phyloP scores from a whole-genome alignment of 2,797 vertebrate genomes.

The Syngnathus acus region DNA sequence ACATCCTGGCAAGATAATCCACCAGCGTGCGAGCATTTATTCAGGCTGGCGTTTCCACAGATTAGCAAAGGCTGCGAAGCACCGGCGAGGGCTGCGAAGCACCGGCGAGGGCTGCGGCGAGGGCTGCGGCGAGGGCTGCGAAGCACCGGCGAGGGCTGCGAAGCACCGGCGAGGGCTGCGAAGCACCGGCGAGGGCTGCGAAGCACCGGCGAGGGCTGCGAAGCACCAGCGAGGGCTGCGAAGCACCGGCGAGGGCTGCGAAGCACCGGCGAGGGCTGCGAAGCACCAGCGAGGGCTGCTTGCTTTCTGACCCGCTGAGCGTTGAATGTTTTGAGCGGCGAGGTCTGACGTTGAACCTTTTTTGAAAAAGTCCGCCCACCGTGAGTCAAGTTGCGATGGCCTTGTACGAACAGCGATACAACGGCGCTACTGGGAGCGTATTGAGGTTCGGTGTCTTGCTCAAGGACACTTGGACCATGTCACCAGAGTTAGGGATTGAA shows the following conservation, averaged over 20 bases:
- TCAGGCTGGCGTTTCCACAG: constrained; percentile 68
- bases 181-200: constrained; percentile 47
- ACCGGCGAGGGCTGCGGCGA: too few species aligned
- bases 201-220: constrained; percentile 47
- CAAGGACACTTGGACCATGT: too few species aligned
- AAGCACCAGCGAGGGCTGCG: constrained; percentile 47
- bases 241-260: constrained; percentile 47
- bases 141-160: constrained; percentile 47
- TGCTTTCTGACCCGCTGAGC: constrained; percentile 29
- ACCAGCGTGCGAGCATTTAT: constrained; percentile 71
- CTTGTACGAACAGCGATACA: too few species aligned
- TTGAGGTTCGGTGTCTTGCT: too few species aligned
- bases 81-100: constrained; percentile 47
- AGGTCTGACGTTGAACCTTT: too few species aligned
- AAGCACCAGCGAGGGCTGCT: constrained; percentile 46
- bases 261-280: constrained; percentile 47
- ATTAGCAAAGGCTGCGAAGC: constrained; percentile 59
- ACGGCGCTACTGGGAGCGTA: too few species aligned
- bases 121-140: constrained; percentile 42
- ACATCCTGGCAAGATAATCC: constrained; percentile 73
- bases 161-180: constrained; percentile 47
- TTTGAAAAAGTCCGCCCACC: too few species aligned
- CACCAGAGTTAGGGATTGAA: too few species aligned
- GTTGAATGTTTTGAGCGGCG: constrained; percentile 5
- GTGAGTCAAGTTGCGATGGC: too few species aligned